Evolutionary conservation across 2,113 vertebrate species (phyloP), one percentile per base, ranked within the genome.

Genomic region (Alaudala cheleensis): DNA sequence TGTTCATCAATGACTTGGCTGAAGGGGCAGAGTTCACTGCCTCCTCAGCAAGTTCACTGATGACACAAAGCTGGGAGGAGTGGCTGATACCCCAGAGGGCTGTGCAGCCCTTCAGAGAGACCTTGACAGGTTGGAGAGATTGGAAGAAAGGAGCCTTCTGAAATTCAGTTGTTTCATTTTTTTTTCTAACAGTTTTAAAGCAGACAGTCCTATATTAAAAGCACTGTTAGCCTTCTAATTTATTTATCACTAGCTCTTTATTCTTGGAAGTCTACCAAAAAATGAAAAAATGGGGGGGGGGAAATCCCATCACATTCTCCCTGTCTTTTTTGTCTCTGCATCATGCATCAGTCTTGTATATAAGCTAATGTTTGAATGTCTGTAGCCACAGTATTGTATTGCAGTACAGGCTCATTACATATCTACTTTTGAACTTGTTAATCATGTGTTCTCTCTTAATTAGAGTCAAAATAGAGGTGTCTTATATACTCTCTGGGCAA

Each of bases 201-300:
- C 9, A 51, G n/a, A 26, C 21, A 17, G 12, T 54, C 17, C 9
- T 81, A 2, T 73, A 10, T 64, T 60, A 69, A 66, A 42, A 82
- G 4, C 19, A 29, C 29, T 54, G 16, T 37, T 78, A 67, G 25
- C 31, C 24, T 66, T 90, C 25, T 81, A 18, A 54, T 67, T 70
- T 62, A 56, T 2, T 58, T 85, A 39, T 61, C 15, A 6, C 12
- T 79, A 47, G 14, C 8, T 69, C 66, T 86, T 83, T 60, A 11
- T 61, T 88, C 34, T 72, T 86, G 33, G 5, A 88, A 73, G 42
- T 6, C 22, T 62, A 20, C 20, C n/a, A n/a, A n/a, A n/a, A n/a
- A n/a, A n/a, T n/a, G n/a, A n/a, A 56, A 39, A 78, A 81, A 14
- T 5, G 6, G 4, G 5, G 5, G 4, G 11, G 3, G 3, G 0